Evolutionary conservation across 2,888 invertebrate species (phyloP).

Genomic region (Alloscopus bannaensis): DNA sequence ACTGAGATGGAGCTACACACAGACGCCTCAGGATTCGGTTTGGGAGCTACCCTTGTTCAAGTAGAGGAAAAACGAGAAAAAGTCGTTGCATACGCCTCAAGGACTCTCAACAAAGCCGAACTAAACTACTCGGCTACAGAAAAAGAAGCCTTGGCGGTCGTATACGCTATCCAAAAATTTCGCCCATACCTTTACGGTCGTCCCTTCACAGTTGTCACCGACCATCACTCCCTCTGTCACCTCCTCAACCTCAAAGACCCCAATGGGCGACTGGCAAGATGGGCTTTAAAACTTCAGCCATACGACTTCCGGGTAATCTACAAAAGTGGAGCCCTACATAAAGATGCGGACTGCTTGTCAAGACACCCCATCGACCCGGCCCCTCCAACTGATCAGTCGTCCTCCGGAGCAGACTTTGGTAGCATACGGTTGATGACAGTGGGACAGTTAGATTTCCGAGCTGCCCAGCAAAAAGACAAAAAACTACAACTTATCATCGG

Average conservation of each 20-base stretch:
- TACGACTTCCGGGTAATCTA: constrained; percentile 67
- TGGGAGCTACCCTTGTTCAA: constrained; percentile 43
- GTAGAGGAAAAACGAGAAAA: constrained; percentile 22
- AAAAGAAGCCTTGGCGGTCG: constrained; percentile 75
- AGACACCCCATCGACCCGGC: constrained; percentile 51
- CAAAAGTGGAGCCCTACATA: constrained; percentile 56
- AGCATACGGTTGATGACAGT: no score
- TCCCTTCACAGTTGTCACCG: constrained; percentile 74
- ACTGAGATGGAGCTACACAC: constrained; percentile 14
- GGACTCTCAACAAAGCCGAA: constrained; percentile 73
- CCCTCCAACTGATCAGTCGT: constrained; percentile 17
- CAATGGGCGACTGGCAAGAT: constrained; percentile 57
- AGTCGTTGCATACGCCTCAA: constrained; percentile 37
- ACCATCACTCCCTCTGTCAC: constrained; percentile 74
- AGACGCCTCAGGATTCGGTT: constrained; percentile 42
- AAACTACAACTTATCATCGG: constrained; percentile 32
- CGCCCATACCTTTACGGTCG: constrained; percentile 74
- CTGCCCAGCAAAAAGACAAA: constrained; percentile 10
- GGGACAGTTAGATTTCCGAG: no score
- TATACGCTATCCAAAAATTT: constrained; percentile 74
- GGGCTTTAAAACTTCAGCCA: constrained; percentile 63
- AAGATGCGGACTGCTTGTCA: constrained; percentile 67
- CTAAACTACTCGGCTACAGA: constrained; percentile 75
- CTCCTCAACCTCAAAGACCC: constrained; percentile 63
- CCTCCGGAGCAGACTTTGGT: no score